phyloP scores from a whole-genome alignment of 1,140 invertebrate genomes.

The Pantala flavescens region DNA sequence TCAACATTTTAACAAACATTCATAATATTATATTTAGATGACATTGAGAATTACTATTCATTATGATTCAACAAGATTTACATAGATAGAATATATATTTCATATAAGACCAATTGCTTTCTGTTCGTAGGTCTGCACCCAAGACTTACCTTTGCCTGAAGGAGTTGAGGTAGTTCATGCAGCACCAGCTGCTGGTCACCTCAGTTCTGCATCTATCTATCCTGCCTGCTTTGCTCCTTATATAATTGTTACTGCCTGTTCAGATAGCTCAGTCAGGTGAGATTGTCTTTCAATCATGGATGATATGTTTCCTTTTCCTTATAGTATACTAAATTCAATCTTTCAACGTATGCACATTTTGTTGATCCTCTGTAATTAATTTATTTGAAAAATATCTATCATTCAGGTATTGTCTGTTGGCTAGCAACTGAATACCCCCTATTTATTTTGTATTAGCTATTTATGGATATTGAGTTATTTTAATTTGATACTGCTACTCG shows the following conservation, averaged over 20 bases:
- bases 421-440: too few relatives aligned
- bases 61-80: too few relatives aligned
- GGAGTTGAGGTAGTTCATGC: constrained; percentile 87
- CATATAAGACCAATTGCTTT: neutral
- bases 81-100: too few relatives aligned
- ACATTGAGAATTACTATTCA: too few relatives aligned
- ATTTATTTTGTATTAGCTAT: too few relatives aligned
- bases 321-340: constrained; percentile 25
- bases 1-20: too few relatives aligned
- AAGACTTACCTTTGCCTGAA: constrained; percentile 73
- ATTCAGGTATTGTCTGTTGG: too few relatives aligned
- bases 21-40: too few relatives aligned
- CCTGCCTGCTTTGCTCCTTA: constrained; percentile 96
- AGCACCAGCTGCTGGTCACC: constrained; percentile 85
- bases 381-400: too few relatives aligned
- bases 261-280: constrained; percentile 63
- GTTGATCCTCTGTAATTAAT: constrained; percentile 13
- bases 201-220: constrained; percentile 97
- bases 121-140: constrained; percentile 54
- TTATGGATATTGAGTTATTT: too few relatives aligned
- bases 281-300: neutral
- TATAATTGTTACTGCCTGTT: constrained; percentile 86
- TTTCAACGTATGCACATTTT: constrained; percentile 16
- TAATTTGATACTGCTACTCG: too few relatives aligned
- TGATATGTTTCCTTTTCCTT: neutral